Conservation (phyloP, 2,113 vertebrate genomes). For the Coptodon bakossiorum region DNA sequence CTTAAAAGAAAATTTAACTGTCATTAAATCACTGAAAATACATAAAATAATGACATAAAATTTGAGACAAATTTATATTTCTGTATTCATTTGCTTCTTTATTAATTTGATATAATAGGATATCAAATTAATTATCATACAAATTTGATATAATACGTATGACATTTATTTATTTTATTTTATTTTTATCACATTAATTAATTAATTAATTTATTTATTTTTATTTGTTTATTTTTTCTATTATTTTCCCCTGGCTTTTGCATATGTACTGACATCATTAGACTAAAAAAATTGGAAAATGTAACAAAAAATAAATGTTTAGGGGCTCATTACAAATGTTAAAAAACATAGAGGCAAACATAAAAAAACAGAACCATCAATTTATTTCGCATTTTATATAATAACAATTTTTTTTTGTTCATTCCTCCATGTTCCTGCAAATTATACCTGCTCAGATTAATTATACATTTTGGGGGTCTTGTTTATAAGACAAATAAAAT, state of each 20-base stretch:
- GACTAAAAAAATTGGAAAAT: not conserved
- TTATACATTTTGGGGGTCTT: too few species aligned
- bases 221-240: not conserved
- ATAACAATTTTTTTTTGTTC: not conserved
- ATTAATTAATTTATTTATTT: not conserved
- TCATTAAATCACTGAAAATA: not conserved
- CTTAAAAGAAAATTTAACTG: not conserved
- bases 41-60: not conserved
- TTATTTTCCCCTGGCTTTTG: not conserved
- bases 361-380: not conserved
- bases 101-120: not conserved
- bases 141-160: not conserved
- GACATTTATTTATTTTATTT: not conserved
- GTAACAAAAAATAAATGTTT: not conserved
- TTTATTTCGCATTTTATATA: not conserved
- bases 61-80: not conserved
- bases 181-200: rapidly evolving
- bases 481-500: not conserved
- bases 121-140: not conserved
- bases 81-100: not conserved
- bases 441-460: too few species aligned
- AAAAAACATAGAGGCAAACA: not conserved
- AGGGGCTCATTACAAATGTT: not conserved
- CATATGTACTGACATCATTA: not conserved
- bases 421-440: not conserved